Evolutionary conservation across 1,140 invertebrate genomes (phyloP).

Genomic region (Vanessa atalanta): DNA sequence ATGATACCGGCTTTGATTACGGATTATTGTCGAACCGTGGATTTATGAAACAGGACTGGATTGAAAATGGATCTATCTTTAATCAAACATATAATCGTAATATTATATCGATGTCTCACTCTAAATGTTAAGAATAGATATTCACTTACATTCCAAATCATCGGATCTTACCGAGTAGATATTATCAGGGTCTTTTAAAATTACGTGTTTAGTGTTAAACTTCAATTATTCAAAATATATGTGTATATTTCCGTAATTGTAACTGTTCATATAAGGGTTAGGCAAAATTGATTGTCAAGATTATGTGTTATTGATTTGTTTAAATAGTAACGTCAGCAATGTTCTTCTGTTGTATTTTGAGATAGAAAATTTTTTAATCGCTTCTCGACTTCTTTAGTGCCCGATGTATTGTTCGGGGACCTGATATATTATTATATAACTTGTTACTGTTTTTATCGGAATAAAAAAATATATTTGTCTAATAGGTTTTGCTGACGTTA

Average conservation of each 20-base stretch:
- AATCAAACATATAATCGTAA: constrained; percentile 4
- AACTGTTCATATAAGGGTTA: constrained; percentile 18
- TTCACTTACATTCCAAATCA: constrained; percentile 19
- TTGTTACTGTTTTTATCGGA: no score
- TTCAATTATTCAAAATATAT: constrained; percentile 53
- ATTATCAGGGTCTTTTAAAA: constrained; percentile 69
- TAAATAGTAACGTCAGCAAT: not conserved
- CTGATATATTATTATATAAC: no score
- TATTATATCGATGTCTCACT: constrained; percentile 17
- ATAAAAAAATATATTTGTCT: not conserved
- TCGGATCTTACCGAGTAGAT: constrained; percentile 55
- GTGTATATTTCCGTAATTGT: constrained; percentile 25
- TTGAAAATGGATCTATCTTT: constrained; percentile 7
- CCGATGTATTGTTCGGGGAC: no score
- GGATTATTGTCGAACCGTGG: constrained; percentile 3
- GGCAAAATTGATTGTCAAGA: not conserved
- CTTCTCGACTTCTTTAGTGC: no score
- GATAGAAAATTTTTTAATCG: not conserved
- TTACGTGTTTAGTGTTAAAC: constrained; percentile 56
- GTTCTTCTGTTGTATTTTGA: not conserved
- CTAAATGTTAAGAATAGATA: constrained; percentile 18
- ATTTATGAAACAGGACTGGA: constrained; percentile 6
- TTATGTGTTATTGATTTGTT: not conserved
- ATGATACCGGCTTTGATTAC: not conserved
- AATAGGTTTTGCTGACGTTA: not conserved